phyloP scores from a whole-genome alignment of 2,797 vertebrate genomes.

The Eremophila alpestris region DNA sequence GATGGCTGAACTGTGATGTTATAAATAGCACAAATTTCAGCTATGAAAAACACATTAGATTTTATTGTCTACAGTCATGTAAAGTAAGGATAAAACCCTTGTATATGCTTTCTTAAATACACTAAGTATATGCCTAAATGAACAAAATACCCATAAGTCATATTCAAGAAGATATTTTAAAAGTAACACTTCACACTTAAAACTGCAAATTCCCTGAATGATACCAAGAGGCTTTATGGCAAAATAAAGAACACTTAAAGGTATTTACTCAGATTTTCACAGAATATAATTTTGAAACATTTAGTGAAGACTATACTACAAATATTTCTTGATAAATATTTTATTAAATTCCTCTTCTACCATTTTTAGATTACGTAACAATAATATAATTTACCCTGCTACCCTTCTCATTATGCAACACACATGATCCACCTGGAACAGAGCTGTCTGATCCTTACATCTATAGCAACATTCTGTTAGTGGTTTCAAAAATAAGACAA shows the following conservation, averaged over 20 bases:
- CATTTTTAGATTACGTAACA: not conserved
- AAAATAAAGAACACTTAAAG: not conserved
- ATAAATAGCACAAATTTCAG: not conserved
- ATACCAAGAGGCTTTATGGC: not conserved
- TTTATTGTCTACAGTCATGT: not conserved
- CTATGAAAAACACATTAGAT: fast-evolving
- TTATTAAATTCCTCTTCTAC: not conserved
- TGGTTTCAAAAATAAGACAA: not conserved
- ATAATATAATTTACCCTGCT: not conserved
- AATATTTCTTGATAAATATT: not conserved
- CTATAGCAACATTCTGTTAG: not conserved
- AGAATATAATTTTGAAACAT: not conserved
- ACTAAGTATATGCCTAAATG: not conserved
- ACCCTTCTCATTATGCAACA: not conserved
- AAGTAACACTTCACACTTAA: not conserved
- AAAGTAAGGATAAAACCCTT: not conserved
- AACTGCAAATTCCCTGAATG: not conserved
- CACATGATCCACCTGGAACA: not conserved
- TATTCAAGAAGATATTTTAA: not conserved
- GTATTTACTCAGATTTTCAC: not conserved
- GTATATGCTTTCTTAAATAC: not conserved
- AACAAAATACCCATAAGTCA: not conserved
- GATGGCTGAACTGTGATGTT: not conserved
- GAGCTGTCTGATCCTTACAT: not conserved
- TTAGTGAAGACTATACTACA: not conserved